Evolutionary conservation across 1,140 invertebrate species (phyloP).

Genomic region (Euwallacea fornicatus): DNA sequence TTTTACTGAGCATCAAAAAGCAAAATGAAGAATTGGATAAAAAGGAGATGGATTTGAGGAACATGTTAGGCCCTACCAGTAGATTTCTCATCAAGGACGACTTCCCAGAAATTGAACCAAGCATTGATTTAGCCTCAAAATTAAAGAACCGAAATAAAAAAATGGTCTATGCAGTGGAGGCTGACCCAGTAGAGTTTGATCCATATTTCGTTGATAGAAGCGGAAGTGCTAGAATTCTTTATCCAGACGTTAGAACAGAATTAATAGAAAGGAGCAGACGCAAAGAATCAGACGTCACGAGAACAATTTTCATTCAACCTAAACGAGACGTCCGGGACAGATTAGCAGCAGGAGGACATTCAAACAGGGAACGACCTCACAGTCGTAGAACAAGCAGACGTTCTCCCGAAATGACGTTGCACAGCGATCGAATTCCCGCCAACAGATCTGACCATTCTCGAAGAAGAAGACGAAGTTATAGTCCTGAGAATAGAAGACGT

Average conservation of each 20-base stretch:
- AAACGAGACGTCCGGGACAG: constrained; percentile 8
- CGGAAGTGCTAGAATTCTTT: not conserved
- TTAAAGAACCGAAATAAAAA: constrained; percentile 47
- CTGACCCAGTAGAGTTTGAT: constrained; percentile 17
- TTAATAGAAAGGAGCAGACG: constrained; percentile 7
- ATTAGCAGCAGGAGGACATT: not conserved
- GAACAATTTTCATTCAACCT: not conserved
- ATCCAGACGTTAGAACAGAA: constrained; percentile 14
- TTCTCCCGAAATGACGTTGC: constrained; percentile 28
- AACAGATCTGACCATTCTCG: not conserved
- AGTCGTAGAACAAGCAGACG: constrained; percentile 9
- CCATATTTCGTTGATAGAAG: constrained; percentile 5
- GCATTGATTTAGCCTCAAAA: constrained; percentile 43
- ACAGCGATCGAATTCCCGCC: constrained; percentile 33
- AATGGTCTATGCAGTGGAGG: constrained; percentile 42
- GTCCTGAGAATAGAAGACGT: constrained; percentile 30
- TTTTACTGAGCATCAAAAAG: constrained; percentile 48
- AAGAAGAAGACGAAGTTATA: constrained; percentile 33
- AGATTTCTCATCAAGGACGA: constrained; percentile 20
- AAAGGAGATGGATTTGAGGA: constrained; percentile 43
- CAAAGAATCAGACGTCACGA: not conserved
- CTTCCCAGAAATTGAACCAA: constrained; percentile 13
- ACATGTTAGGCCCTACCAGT: constrained; percentile 41
- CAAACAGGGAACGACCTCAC: constrained; percentile 5
- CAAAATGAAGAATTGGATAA: constrained; percentile 45